Evolutionary conservation across 2,888 invertebrate genomes (phyloP), one percentile per base, ranked within the genome.

Genomic region (Drosophila paramelanica): DNA sequence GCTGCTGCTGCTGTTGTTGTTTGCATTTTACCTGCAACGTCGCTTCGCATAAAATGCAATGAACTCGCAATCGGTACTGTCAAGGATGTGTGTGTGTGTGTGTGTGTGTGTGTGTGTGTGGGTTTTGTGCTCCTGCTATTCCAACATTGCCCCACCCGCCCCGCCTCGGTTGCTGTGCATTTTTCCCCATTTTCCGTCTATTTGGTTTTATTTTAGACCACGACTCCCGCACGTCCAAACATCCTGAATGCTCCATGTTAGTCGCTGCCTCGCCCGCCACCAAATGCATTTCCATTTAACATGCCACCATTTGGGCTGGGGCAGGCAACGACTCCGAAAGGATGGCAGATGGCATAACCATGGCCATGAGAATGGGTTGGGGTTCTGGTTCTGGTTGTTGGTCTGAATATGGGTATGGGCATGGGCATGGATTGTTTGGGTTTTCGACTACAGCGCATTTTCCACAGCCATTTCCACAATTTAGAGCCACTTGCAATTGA

Each of bases 1-100:
- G 56, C 67, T 55, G 49, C 31, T 55, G 53, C 1, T 45, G 33
- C 10, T 71, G 67, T 49, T 75, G 71, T 65, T 79, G 70, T 83
- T 85, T 81, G 77, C 71, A 72, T 74, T 84, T 77, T 86, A 88
- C 89, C 83, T 89, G 89, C 84, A 89, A 88, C 89, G 84, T 89
- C 69, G 81, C 85, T 79, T 84, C 76, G 76, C 85, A 78, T 81
- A 73, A 82, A 85, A 85, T 88, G 85, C 85, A 89, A 85, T 89
- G 89, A 85, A 85, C 84, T 88, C 88, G 55, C 69, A 65, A 61
- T 67, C 49, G 62, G 62, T 27, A 64, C 79, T 73, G 78, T 60
- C 59, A 73, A 67, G 78, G 67, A 71, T 76, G 31, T 67, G 36
- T 66, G 17, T 61, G 33, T 58, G 39, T 62, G 11, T 52, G 14